Base-by-base conservation (phyloP, 2,888 invertebrate genomes). In the Heteromyza rotundicornis region DNA sequence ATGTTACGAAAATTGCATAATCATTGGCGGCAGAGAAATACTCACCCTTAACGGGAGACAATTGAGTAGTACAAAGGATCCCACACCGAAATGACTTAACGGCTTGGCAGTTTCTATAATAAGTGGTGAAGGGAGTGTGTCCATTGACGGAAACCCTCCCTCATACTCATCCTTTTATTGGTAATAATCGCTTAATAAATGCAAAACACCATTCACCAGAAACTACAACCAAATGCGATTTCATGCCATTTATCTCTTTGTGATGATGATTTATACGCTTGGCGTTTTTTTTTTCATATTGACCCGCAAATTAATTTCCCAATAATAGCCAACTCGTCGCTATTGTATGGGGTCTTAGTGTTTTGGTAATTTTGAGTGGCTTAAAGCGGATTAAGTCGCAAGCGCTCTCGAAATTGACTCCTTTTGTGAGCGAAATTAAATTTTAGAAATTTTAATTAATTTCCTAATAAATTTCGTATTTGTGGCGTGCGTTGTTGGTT, bases 131-230 rank as follows among this genome's bases (percentile, higher is more conserved):
- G 20, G 24, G 27, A 55, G 32, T 8, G 53, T 40, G 5, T n/a
- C n/a, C 27, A 10, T 27, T 10, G 10, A 10, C 27, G 27, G 10
- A n/a, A 17, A 27, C 56, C 12, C 47, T 57, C 64, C 55, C 59
- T 53, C 59, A 63, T 63, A 60, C 64, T 51, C 52, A 58, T 62
- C 59, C 62, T 71, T 77, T 75, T 75, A 76, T 75, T 73, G 71
- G 76, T 76, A 74, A 78, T 79, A 79, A 79, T 79, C 79, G 79
- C 77, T 77, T 79, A 78, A 79, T 79, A 79, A 79, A 79, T 73
- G 75, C 75, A 72, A 59, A 75, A n/a, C n/a, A n/a, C n/a, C n/a
- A n/a, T n/a, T n/a, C n/a, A n/a, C n/a, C n/a, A n/a, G n/a, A n/a
- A n/a, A 10, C 51, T 23, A 7, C 14, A 2, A 16, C 17, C 2